Base-by-base conservation (phyloP, 2,888 invertebrate genomes). In the Aleiodes testaceus region DNA sequence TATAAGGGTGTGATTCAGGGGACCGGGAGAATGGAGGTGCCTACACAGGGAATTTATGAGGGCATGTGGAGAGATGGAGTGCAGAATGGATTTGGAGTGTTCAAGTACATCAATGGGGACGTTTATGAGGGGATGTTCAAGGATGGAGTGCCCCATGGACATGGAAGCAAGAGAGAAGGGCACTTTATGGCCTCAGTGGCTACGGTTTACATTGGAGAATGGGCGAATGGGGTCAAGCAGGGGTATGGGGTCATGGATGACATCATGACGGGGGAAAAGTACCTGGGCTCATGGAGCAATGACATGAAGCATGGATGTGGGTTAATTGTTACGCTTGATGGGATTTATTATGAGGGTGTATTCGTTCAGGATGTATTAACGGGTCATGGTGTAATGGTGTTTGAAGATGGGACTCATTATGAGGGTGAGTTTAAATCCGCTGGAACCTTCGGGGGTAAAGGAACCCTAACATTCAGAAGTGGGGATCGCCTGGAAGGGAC, bases 231-330 rank as follows among this genome's bases (percentile, higher is more conserved):
- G 18, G 90, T 90, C 1, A 93, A 92, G 78, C 92, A 93, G 78
- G 97, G 97, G 0, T 97, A 97, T 80, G 97, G 97, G 0, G 94
- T 97, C 0, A 92, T 95, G 90, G 96, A 97, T 82, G 94, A 96
- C 80, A 94, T 95, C 64, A 90, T 92, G 26, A 93, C 92, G 79
- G 96, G 90, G 1, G 95, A 96, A 86, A 96, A 97, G 85, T 97
- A 97, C 87, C 91, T 97, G 86, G 97, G 97, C 5, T 92, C 92
- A 87, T 97, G 97, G 95, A 91, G 90, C 72, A 95, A 96, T 75
- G 95, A 95, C 84, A 92, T 92, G 84, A 93, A 94, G 74, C 93
- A 94, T 81, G 97, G 97, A 0, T 92, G 92, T 81, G 97, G 97
- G 3, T 89, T 95, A 72, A 94, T 97, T 70, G 95, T 97, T 14